Conservation (phyloP, 2,797 vertebrate species). For the Cichlasoma orientale region DNA sequence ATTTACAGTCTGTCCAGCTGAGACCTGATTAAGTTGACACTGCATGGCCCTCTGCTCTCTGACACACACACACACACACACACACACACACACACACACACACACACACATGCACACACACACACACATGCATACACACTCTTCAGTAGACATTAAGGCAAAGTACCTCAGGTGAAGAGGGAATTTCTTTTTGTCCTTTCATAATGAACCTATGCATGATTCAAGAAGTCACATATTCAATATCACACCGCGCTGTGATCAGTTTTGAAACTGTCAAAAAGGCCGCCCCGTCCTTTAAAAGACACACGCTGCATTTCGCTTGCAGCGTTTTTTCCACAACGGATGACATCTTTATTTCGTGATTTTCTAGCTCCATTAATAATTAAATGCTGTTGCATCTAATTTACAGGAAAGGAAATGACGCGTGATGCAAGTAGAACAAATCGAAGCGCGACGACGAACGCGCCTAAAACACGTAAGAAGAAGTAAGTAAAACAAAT, state of each 20-base stretch:
- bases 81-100: constrained; percentile 26
- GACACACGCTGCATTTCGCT: neutral
- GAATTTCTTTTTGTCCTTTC: constrained; percentile 55
- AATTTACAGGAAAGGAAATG: neutral
- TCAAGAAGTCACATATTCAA: constrained; percentile 55
- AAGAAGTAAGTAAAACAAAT: neutral
- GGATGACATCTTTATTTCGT: constrained; percentile 10
- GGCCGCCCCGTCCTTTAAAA: constrained; percentile 13
- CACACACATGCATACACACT: constrained; percentile 16
- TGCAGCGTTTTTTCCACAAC: neutral
- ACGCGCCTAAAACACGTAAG: neutral
- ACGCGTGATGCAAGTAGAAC: neutral
- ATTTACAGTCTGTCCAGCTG: constrained; percentile 79
- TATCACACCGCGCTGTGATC: constrained; percentile 16
- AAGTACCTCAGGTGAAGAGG: constrained; percentile 58
- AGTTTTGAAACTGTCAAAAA: constrained; percentile 23
- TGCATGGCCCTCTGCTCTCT: constrained; percentile 33
- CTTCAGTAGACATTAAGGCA: constrained; percentile 31
- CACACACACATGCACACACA: constrained; percentile 21
- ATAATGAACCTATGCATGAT: constrained; percentile 66
- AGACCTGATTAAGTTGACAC: constrained; percentile 71
- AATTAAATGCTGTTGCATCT: neutral
- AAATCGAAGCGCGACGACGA: neutral
- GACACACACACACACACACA: constrained; percentile 20
- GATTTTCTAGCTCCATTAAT: neutral